phyloP scores from a whole-genome alignment of 2,113 vertebrate genomes.

The Cynocephalus volans region DNA sequence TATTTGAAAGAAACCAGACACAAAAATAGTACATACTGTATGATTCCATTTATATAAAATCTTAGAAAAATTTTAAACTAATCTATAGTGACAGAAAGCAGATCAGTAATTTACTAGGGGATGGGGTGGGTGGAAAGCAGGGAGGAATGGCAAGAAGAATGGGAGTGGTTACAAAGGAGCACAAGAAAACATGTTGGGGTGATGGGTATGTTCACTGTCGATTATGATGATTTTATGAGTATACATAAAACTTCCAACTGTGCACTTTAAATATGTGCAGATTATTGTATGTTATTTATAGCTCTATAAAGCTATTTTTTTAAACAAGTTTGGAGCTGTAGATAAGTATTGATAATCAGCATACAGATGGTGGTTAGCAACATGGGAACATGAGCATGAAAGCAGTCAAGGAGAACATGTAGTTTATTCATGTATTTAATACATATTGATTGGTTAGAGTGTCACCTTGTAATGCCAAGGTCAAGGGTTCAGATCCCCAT shows the following conservation, averaged over 20 bases:
- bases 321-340: not conserved
- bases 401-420: not conserved
- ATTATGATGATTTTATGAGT: not conserved
- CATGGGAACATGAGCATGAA: not conserved
- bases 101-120: not conserved
- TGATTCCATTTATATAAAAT: constrained; percentile 22
- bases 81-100: not conserved
- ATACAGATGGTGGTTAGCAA: not conserved
- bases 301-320: not conserved
- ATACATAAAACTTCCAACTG: not conserved
- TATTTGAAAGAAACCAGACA: not conserved
- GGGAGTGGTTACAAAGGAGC: not conserved
- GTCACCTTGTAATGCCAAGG: too few species aligned
- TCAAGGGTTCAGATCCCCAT: too few species aligned
- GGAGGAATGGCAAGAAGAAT: not conserved
- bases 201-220: not conserved
- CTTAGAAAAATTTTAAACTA: not conserved
- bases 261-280: not conserved
- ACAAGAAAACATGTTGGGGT: not conserved
- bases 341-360: not conserved
- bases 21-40: not conserved
- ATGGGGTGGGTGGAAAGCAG: not conserved
- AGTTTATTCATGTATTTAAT: not conserved
- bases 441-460: not conserved
- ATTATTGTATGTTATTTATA: not conserved